Conservation (phyloP, 2,113 vertebrate species). For the Nothoprocta perdicaria region DNA sequence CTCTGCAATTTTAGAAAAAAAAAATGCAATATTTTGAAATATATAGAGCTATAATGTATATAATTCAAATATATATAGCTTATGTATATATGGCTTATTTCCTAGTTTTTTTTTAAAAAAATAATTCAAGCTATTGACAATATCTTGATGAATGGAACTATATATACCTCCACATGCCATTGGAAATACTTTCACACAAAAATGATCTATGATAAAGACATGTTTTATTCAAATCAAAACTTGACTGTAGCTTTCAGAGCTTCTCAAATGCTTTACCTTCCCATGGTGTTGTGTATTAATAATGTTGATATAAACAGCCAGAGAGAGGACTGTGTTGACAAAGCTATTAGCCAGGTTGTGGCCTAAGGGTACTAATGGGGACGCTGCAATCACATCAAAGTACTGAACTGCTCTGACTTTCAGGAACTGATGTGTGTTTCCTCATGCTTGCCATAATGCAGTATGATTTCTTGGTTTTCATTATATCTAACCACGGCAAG, state of each 20-base stretch:
- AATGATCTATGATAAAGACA: conserved; percentile 37
- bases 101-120: not conserved
- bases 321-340: not conserved
- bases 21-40: not conserved
- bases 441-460: not conserved
- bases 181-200: conserved; percentile 24
- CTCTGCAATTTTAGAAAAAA: not conserved
- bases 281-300: not conserved
- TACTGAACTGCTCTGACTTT: not conserved
- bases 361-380: not conserved
- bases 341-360: not conserved
- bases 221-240: conserved; percentile 55
- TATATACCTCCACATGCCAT: not conserved
- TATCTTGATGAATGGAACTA: conserved; percentile 20
- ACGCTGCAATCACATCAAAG: not conserved
- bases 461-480: not conserved
- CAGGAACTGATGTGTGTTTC: not conserved
- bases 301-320: not conserved
- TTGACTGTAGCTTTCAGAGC: conserved; percentile 24
- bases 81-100: not conserved
- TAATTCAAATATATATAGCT: not conserved
- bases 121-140: not conserved
- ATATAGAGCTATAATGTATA: not conserved
- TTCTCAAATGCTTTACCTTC: not conserved
- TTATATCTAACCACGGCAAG: not conserved